Evolutionary conservation across 2,113 vertebrate genomes (phyloP).

Genomic region (Labeo catla): DNA sequence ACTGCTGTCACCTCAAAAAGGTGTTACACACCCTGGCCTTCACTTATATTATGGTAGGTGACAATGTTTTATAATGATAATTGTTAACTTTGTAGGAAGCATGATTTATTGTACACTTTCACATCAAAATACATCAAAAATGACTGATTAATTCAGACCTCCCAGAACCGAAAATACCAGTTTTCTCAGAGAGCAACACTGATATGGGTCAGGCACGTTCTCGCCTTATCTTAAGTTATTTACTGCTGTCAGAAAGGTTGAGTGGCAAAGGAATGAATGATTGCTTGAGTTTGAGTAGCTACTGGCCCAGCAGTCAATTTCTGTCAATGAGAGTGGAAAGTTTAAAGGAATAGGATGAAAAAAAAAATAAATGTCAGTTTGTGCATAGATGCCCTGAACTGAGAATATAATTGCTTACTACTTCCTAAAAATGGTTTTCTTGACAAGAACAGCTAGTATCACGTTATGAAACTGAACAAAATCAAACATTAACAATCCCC

Average conservation of each 20-base stretch:
- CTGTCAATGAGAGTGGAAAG: slow-evolving; percentile 5
- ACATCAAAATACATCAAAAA: not conserved
- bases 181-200: not conserved
- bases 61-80: not conserved
- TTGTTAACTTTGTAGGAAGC: not conserved
- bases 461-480: not conserved
- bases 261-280: slow-evolving; percentile 28
- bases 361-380: not conserved
- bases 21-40: not conserved
- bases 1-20: not conserved
- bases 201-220: not conserved
- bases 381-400: not conserved
- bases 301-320: slow-evolving; percentile 24
- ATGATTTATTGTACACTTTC: slow-evolving; percentile 16
- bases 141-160: slow-evolving; percentile 10
- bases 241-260: slow-evolving; percentile 25
- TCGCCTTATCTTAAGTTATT: slow-evolving; percentile 11
- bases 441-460: not conserved
- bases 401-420: not conserved
- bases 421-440: not conserved
- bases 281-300: slow-evolving; percentile 28
- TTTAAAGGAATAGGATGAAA: not conserved
- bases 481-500: not conserved
- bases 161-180: not conserved
- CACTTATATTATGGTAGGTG: not conserved